These are phyloP conservation scores for Vulpes ferrilata DNA, from an alignment of 2,113 vertebrate species.

Conservation along the genomic window DNA sequence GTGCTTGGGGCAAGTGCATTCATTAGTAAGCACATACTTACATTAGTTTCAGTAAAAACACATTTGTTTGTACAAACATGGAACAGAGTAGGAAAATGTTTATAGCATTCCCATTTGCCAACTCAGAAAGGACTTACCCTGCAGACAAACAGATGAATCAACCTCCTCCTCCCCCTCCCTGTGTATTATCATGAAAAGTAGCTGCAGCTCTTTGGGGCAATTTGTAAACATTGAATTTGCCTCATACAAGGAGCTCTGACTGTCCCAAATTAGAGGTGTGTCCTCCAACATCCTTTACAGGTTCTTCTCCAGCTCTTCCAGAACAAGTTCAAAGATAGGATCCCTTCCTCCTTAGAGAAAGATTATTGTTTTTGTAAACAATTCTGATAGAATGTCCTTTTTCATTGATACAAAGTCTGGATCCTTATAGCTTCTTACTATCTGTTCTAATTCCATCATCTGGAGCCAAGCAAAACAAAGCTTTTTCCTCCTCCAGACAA, in stretches of 20 bases:
- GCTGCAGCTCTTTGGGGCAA: not conserved
- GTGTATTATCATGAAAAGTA: too few species aligned
- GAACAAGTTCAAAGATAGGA: not conserved
- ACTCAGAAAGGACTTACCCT: constrained; percentile 24
- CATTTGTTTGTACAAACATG: constrained; percentile 79
- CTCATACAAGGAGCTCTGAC: not conserved
- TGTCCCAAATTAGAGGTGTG: not conserved
- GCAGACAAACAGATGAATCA: not conserved
- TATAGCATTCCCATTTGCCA: constrained; percentile 57
- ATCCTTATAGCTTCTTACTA: constrained; percentile 51
- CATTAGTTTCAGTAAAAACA: constrained; percentile 77
- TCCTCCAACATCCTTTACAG: not conserved
- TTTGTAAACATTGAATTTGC: not conserved
- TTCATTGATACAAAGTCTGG: not conserved
- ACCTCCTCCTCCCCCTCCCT: fast-evolving
- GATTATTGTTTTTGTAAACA: not conserved
- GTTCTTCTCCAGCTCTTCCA: not conserved
- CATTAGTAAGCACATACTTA: constrained; percentile 73
- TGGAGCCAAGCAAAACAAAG: constrained; percentile 59
- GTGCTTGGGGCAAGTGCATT: not conserved
- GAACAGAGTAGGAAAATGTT: constrained; percentile 67
- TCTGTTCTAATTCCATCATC: constrained; percentile 32
- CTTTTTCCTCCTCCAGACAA: constrained; percentile 28
- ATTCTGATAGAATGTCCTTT: not conserved
- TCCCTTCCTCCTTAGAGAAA: not conserved